Percentiles rank a stretch among this genome's conserved stretches.
Conservation (phyloP, 1,140 invertebrate genomes). For the Scaptomyza montana region DNA sequence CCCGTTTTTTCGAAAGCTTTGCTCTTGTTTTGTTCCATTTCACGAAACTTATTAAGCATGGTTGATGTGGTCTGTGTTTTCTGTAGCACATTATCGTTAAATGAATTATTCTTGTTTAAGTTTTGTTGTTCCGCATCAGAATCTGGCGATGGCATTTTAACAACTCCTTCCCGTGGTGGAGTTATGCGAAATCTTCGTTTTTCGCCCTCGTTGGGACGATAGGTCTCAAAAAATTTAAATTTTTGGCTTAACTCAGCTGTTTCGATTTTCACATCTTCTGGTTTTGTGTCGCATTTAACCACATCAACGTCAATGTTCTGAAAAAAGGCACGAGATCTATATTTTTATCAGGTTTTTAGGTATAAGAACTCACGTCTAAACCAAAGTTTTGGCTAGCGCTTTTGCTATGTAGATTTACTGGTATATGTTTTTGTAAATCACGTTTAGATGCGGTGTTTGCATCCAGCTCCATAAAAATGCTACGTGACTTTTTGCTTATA, state of each 20-base stretch:
- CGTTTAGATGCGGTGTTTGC: constrained; percentile 84
- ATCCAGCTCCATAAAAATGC: constrained; percentile 93
- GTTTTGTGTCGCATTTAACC: constrained; percentile 85
- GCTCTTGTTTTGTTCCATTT: constrained; percentile 90
- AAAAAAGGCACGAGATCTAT: neutral
- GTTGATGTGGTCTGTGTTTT: constrained; percentile 91
- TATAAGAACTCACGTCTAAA: constrained; percentile 25
- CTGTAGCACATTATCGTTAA: constrained; percentile 85
- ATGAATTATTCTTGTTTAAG: neutral
- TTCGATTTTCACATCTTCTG: constrained; percentile 91
- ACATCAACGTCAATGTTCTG: constrained; percentile 41
- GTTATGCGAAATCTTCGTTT: constrained; percentile 93
- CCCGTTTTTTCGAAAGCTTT: constrained; percentile 86
- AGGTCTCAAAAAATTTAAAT: constrained; percentile 96
- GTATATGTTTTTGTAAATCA: neutral
- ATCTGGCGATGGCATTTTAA: constrained; percentile 84
- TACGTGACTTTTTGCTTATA: constrained; percentile 93
- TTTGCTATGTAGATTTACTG: neutral
- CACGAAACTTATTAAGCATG: constrained; percentile 93
- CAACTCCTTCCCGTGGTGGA: constrained; percentile 90
- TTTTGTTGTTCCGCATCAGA: constrained; percentile 3
- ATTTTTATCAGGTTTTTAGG: neutral
- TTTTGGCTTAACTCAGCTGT: constrained; percentile 92
- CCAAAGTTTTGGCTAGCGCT: neutral
- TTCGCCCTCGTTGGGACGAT: constrained; percentile 88